Evolutionary conservation across 2,113 vertebrate genomes (phyloP).

Genomic region (Anhinga anhinga): DNA sequence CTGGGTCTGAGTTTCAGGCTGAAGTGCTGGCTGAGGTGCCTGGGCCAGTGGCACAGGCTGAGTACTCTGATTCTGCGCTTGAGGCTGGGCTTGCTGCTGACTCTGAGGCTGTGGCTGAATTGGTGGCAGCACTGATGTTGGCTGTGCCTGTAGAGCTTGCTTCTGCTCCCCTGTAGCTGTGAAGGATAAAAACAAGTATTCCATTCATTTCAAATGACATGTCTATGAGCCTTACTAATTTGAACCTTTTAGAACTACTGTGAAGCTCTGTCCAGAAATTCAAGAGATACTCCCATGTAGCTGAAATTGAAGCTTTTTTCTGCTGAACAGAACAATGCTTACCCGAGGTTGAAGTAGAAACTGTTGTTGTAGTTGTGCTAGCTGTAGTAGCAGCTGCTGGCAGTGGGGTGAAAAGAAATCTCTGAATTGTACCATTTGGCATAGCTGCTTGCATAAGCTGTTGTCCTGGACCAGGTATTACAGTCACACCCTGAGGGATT

Average conservation of each 20-base stretch:
- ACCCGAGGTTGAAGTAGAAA: constrained; percentile 87
- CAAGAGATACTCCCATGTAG: background rate
- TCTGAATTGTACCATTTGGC: constrained; percentile 95
- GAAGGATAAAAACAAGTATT: constrained; percentile 6
- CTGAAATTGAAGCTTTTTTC: rapidly evolving
- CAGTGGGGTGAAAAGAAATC: constrained; percentile 95
- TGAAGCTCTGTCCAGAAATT: background rate
- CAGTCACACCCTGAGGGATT: constrained; percentile 93
- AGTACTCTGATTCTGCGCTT: constrained; percentile 62
- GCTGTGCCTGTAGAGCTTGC: constrained; percentile 49
- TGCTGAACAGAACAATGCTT: background rate
- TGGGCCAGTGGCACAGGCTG: constrained; percentile 63
- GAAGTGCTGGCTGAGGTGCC: constrained; percentile 41
- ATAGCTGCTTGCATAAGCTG: constrained; percentile 99
- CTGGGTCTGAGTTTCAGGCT: constrained; percentile 61
- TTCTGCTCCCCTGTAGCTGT: constrained; percentile 73
- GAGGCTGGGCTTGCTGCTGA: constrained; percentile 72
- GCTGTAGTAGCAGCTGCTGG: constrained; percentile 75
- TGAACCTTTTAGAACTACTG: background rate
- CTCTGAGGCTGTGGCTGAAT: constrained; percentile 38
- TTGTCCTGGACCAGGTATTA: constrained; percentile 93
- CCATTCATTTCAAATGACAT: background rate
- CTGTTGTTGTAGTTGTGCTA: constrained; percentile 76
- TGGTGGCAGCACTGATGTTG: constrained; percentile 1
- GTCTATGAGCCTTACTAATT: rapidly evolving